These are phyloP conservation scores for Epizoanthus stellaris DNA, from an alignment of 92 coral and sea anemone species.

Conservation along the genomic window DNA sequence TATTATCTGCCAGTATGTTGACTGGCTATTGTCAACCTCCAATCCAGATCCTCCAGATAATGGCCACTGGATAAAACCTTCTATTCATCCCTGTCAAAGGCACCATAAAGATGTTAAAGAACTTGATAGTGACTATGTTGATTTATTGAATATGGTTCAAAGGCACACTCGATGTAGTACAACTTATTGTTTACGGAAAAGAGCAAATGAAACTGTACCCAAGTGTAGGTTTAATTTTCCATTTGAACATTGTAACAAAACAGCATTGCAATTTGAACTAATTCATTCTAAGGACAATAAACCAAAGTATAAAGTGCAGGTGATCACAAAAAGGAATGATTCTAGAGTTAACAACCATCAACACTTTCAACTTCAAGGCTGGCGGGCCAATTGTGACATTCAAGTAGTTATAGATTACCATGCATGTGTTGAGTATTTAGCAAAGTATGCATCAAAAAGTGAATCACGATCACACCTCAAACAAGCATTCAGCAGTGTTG, in stretches of 20 bases:
- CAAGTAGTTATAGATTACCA: constrained; percentile 63
- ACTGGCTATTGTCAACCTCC: constrained; percentile 70
- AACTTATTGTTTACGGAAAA: constrained; percentile 43
- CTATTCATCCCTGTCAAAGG: constrained; percentile 48
- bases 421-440: constrained; percentile 40
- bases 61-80: constrained; percentile 75
- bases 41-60: constrained; percentile 75
- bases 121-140: constrained; percentile 40
- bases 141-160: constrained; percentile 44
- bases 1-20: constrained; percentile 68
- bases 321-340: constrained; percentile 20
- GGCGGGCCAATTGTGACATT: constrained; percentile 55
- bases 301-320: constrained; percentile 27
- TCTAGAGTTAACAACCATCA: constrained; percentile 61
- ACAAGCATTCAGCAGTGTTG: constrained; percentile 19
- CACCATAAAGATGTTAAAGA: constrained; percentile 39
- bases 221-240: no score
- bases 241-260: constrained; percentile 29
- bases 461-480: constrained; percentile 33
- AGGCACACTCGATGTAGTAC: constrained; percentile 45
- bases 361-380: constrained; percentile 46
- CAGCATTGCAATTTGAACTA: constrained; percentile 4
- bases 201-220: background rate
- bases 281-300: constrained; percentile 24
- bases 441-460: constrained; percentile 36